Conservation (phyloP, 2,888 invertebrate genomes). For the Agonopterix alstromeriana region DNA sequence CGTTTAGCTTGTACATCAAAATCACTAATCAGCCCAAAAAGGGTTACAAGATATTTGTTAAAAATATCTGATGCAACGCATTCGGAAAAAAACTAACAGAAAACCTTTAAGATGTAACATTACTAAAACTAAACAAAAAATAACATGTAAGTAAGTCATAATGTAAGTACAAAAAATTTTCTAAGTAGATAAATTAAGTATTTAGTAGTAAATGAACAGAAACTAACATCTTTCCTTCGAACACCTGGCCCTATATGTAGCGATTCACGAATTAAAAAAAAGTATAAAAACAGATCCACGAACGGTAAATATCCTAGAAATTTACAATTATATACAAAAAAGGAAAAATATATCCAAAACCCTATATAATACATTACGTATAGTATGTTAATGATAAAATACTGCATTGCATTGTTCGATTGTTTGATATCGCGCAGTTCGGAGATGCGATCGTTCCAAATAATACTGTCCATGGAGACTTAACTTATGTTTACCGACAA, state of each 20-base stretch:
- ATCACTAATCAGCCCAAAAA: too few species aligned
- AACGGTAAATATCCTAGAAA: slow-evolving; percentile 57
- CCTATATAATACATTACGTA: slow-evolving; percentile 45
- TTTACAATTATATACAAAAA: slow-evolving; percentile 72
- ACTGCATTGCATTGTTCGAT: slow-evolving; percentile 56
- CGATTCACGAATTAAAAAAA: slow-evolving; percentile 28
- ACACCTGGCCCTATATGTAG: slow-evolving; percentile 15
- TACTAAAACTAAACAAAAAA: slow-evolving; percentile 21
- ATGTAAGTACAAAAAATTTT: slow-evolving; percentile 13
- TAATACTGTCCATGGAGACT: slow-evolving; percentile 52
- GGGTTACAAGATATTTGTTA: too few species aligned
- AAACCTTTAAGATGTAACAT: slow-evolving; percentile 19
- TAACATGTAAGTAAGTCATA: slow-evolving; percentile 19
- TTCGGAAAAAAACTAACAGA: slow-evolving; percentile 19
- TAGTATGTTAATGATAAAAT: slow-evolving; percentile 48
- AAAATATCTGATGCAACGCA: slow-evolving; percentile 6
- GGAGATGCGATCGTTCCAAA: slow-evolving; percentile 27
- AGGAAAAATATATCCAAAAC: slow-evolving; percentile 59
- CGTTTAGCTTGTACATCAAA: too few species aligned
- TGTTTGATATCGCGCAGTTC: slow-evolving; percentile 15
- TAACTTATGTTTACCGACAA: slow-evolving; percentile 28
- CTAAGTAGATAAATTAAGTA: slow-evolving; percentile 9
- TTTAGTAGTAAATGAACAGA: slow-evolving; percentile 17
- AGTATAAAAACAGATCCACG: slow-evolving; percentile 57
- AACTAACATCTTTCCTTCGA: slow-evolving; percentile 27